These are phyloP conservation scores for Rhopalosiphum nymphaeae DNA, from an alignment of 2,888 invertebrate genomes.

Conservation along the genomic window DNA sequence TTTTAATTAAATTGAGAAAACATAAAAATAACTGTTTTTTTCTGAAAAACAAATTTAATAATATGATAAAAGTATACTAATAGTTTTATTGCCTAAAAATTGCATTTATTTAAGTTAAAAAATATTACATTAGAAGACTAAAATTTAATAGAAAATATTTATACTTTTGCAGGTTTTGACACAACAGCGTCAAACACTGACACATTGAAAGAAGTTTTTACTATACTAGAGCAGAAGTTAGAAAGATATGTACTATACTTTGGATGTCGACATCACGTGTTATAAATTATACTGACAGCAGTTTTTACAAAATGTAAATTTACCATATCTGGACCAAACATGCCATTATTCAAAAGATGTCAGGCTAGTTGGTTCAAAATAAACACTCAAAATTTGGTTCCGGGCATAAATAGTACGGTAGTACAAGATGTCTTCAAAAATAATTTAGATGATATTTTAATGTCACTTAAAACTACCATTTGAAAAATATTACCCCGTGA, in stretches of 20 bases:
- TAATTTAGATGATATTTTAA: conserved; percentile 5
- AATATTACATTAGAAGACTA: conserved; percentile 67
- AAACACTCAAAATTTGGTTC: conserved; percentile 47
- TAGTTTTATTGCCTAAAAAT: no score
- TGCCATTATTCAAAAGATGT: conserved; percentile 67
- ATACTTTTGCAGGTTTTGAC: conserved; percentile 68
- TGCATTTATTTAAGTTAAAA: no score
- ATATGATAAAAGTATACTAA: no score
- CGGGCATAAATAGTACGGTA: not conserved
- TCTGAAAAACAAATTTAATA: no score
- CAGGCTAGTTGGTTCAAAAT: conserved; percentile 66
- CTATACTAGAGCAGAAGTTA: not conserved
- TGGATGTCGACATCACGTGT: conserved; percentile 67
- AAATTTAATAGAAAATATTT: conserved; percentile 67
- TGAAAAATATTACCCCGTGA: conserved; percentile 27
- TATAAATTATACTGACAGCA: conserved; percentile 67
- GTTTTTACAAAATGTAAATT: conserved; percentile 67
- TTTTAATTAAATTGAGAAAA: no score
- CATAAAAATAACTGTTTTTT: no score
- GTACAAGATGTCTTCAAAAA: conserved; percentile 35
- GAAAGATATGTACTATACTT: conserved; percentile 60
- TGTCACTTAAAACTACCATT: not conserved
- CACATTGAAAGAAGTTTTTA: conserved; percentile 67
- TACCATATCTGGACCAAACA: conserved; percentile 49
- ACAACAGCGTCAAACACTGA: conserved; percentile 68